A percentile compares a stretch with the other conserved stretches of the same genome.
Conservation (phyloP, 2,888 invertebrate species). For the Amiota communis region DNA sequence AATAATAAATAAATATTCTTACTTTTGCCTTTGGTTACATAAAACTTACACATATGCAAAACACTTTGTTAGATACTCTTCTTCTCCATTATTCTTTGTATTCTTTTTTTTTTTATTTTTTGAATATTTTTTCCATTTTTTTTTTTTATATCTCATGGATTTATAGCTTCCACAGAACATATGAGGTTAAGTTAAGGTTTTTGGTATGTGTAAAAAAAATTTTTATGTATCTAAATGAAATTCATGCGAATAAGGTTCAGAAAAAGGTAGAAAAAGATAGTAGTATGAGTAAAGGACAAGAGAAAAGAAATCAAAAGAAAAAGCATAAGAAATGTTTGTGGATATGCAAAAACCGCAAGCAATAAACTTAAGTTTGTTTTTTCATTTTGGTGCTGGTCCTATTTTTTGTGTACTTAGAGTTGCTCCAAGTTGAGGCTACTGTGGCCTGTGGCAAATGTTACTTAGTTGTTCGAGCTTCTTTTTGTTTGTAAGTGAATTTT, state of each 20-base stretch:
- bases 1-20: background rate
- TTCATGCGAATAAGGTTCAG: background rate
- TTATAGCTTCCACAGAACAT: background rate
- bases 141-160: conserved; percentile 1
- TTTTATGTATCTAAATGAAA: background rate
- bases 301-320: background rate
- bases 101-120: background rate
- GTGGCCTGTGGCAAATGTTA: background rate
- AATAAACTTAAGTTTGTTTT: conserved; percentile 1
- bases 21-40: background rate
- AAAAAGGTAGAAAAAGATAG: background rate
- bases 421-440: background rate
- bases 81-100: background rate
- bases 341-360: conserved; percentile 19
- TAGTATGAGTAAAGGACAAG: background rate
- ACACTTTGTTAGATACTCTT: conserved; percentile 8
- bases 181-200: background rate
- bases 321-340: background rate
- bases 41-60: conserved; percentile 3
- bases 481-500: background rate
- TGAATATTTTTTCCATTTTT: background rate
- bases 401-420: background rate
- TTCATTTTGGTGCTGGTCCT: too few relatives aligned
- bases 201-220: background rate
- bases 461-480: too few relatives aligned